Evolutionary conservation across 2,888 invertebrate species (phyloP).

Genomic region (Zelleria hepariella): DNA sequence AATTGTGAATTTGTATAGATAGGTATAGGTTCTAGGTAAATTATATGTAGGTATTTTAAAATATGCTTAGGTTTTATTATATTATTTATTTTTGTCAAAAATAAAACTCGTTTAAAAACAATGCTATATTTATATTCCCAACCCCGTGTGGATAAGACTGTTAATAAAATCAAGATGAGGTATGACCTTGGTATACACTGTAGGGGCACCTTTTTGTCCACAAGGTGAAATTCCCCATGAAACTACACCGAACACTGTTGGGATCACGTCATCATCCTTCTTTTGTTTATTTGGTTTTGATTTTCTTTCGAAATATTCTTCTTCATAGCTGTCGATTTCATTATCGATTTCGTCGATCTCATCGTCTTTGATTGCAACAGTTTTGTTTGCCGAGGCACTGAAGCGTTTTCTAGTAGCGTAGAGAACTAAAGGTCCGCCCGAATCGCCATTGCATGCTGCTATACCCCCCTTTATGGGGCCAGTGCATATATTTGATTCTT

Average conservation of each 20-base stretch:
- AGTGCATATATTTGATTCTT: conserved; percentile 64
- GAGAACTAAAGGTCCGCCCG: conserved; percentile 66
- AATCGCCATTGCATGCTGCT: conserved; percentile 71
- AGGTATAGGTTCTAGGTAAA: neutral
- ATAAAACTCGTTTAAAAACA: neutral
- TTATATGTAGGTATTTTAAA: no score
- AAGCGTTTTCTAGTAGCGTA: conserved; percentile 13
- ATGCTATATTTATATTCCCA: neutral
- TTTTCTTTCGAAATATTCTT: conserved; percentile 9
- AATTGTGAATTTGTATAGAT: neutral
- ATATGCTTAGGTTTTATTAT: neutral
- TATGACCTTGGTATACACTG: conserved; percentile 67
- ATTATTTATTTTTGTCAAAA: neutral
- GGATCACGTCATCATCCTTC: conserved; percentile 17
- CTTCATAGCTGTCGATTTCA: neutral
- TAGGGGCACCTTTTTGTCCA: conserved; percentile 61
- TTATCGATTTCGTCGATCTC: conserved; percentile 14
- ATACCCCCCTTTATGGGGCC: conserved; percentile 61
- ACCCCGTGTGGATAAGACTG: conserved; percentile 16
- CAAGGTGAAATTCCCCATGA: conserved; percentile 72
- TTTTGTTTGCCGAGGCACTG: neutral
- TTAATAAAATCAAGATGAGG: conserved; percentile 60
- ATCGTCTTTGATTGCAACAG: conserved; percentile 12
- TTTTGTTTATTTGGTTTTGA: neutral
- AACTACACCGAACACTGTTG: conserved; percentile 62